Conservation (phyloP, 2,888 invertebrate genomes). For the Caenorhabditis sulstoni region DNA sequence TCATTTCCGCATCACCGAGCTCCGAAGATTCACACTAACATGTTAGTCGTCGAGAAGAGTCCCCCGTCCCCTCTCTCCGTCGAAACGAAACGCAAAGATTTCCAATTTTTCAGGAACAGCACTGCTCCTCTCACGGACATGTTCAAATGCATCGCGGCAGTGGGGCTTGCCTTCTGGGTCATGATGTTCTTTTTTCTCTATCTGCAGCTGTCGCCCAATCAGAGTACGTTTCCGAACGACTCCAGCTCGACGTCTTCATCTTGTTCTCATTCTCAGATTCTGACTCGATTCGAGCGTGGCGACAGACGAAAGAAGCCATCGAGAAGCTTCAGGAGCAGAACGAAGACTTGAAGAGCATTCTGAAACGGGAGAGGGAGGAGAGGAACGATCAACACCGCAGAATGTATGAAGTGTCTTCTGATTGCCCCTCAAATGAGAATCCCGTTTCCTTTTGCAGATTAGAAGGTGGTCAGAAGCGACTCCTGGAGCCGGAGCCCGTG, state of each 20-base stretch:
- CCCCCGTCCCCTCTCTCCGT: neutral
- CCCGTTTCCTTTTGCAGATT: neutral
- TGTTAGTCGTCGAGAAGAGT: neutral
- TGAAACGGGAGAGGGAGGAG: conserved; percentile 59
- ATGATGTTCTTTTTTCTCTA: conserved; percentile 57
- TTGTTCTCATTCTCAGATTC: conserved; percentile 25
- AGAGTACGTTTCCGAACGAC: conserved; percentile 8
- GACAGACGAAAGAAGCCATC: conserved; percentile 51
- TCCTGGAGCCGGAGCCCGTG: neutral
- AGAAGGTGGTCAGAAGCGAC: neutral
- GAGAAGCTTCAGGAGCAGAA: conserved; percentile 61
- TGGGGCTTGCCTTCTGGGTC: conserved; percentile 53
- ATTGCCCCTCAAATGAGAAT: too few species aligned
- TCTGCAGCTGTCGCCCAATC: conserved; percentile 34
- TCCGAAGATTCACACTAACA: neutral
- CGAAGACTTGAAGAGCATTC: conserved; percentile 55
- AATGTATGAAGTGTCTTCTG: conserved; percentile 29
- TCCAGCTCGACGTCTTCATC: neutral
- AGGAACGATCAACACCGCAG: conserved; percentile 44
- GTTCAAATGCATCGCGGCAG: conserved; percentile 56
- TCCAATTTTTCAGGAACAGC: conserved; percentile 44
- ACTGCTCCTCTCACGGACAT: conserved; percentile 41
- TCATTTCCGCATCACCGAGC: too few species aligned
- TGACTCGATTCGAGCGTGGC: conserved; percentile 45
- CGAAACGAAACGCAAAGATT: too few species aligned